phyloP scores from a whole-genome alignment of 2,888 invertebrate species.

The Conchocele bisecta region DNA sequence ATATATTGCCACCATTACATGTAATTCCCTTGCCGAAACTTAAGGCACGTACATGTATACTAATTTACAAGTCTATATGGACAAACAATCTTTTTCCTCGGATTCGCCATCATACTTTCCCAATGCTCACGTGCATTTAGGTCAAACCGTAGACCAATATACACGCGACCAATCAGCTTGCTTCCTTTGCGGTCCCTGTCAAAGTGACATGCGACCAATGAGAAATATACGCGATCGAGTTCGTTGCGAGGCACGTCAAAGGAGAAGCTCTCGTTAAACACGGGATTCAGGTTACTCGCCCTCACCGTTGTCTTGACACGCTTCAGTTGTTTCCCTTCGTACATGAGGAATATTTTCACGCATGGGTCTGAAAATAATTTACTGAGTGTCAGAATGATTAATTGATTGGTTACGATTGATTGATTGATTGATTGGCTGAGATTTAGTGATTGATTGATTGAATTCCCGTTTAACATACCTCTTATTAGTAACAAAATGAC shows the following conservation, averaged over 20 bases:
- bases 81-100: slow-evolving; percentile 72
- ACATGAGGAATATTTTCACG: slow-evolving; percentile 72
- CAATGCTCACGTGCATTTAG: slow-evolving; percentile 68
- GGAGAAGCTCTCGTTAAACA: slow-evolving; percentile 74
- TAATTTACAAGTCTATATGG: slow-evolving; percentile 65
- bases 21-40: too few relatives aligned
- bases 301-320: slow-evolving; percentile 70
- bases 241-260: slow-evolving; percentile 75
- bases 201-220: slow-evolving; percentile 66
- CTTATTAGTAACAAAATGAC: too few relatives aligned
- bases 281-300: slow-evolving; percentile 65
- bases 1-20: too few relatives aligned
- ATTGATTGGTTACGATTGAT: too few relatives aligned
- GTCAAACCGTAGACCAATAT: slow-evolving; percentile 73
- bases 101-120: slow-evolving; percentile 74
- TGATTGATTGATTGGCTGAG: too few relatives aligned
- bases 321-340: slow-evolving; percentile 74
- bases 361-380: slow-evolving; percentile 70
- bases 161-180: slow-evolving; percentile 71
- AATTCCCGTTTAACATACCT: background rate
- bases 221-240: slow-evolving; percentile 73
- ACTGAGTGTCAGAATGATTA: too few relatives aligned
- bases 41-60: background rate
- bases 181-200: slow-evolving; percentile 58
- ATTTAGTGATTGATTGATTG: background rate